Evolutionary conservation across 2,888 invertebrate genomes (phyloP), one percentile per base, ranked within the genome.

Genomic region (Gryllus longicercus): DNA sequence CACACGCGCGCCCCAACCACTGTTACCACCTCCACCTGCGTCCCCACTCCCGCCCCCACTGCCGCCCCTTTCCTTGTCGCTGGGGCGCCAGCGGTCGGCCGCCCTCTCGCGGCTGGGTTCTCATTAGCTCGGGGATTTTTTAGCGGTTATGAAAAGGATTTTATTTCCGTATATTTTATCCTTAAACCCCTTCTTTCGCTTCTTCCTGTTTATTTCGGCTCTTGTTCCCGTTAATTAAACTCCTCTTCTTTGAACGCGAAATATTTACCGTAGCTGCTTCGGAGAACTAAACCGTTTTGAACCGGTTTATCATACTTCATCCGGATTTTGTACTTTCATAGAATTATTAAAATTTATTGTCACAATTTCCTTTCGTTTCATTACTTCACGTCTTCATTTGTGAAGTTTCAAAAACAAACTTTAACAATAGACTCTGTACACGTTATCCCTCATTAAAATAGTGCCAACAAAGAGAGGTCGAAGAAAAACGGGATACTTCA

Each of bases 101-200:
- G 16, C n/a, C 1, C 63, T 63, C 63, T 18, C 63, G 63, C 63
- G 63, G 63, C 63, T 16, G 63, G n/a, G 63, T 63, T 63, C 63
- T 63, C 63, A 63, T 63, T 63, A 63, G 63, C 63, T 63, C 63
- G 14, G 63, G 63, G 63, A 63, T 63, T 63, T 63, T 63, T 63
- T 63, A 63, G 63, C n/a, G 63, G 63, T 63, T 63, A 63, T 63
- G 63, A 63, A 63, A 63, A 63, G 63, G 63, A 63, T 63, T 63
- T 63, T 63, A 63, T 63, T 63, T 63, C 63, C 63, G 63, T 63
- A 63, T 63, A 63, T 63, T 63, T 63, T 63, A 63, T 63, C 63
- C 63, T n/a, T 63, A 63, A 14, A 18, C 63, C 63, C 12, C n/a
- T 63, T 63, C 63, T n/a, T 63, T 63, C 14, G n/a, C 63, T 63